A percentile compares a stretch with the other conserved stretches of the same genome.
Conservation (phyloP, 2,888 invertebrate species). For the Phaedon cochleariae region DNA sequence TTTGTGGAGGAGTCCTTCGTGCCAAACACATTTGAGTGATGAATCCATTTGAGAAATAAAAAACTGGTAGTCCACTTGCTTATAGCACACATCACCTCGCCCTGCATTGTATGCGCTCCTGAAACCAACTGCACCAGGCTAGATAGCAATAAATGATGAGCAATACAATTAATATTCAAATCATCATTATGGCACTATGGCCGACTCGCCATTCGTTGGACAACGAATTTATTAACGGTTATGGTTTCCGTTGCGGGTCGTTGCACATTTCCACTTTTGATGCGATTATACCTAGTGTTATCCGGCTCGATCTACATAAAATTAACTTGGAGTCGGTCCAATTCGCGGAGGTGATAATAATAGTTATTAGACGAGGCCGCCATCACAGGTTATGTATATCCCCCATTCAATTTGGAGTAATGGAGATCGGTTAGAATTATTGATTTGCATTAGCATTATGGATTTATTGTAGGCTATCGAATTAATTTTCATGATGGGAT, state of each 20-base stretch:
- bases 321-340: neutral
- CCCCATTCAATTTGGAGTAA: neutral
- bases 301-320: neutral
- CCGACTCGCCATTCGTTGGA: neutral
- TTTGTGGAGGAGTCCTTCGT: too few species aligned
- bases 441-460: neutral
- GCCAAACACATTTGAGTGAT: too few species aligned
- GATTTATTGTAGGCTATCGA: neutral
- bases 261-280: conserved; percentile 9
- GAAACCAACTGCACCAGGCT: neutral
- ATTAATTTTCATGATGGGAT: too few species aligned
- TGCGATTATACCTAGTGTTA: conserved; percentile 9
- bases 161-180: conserved; percentile 17
- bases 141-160: conserved; percentile 7
- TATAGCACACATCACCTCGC: too few species aligned
- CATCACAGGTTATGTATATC: neutral
- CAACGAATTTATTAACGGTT: conserved; percentile 8
- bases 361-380: neutral
- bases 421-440: neutral
- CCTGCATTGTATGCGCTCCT: too few species aligned
- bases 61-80: too few species aligned
- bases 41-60: too few species aligned
- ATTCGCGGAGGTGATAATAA: neutral
- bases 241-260: neutral
- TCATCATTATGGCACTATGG: conserved; percentile 8